phyloP scores from a whole-genome alignment of 35 echinoderm and acorn worm genomes.

The Ophiothrix spiculata region DNA sequence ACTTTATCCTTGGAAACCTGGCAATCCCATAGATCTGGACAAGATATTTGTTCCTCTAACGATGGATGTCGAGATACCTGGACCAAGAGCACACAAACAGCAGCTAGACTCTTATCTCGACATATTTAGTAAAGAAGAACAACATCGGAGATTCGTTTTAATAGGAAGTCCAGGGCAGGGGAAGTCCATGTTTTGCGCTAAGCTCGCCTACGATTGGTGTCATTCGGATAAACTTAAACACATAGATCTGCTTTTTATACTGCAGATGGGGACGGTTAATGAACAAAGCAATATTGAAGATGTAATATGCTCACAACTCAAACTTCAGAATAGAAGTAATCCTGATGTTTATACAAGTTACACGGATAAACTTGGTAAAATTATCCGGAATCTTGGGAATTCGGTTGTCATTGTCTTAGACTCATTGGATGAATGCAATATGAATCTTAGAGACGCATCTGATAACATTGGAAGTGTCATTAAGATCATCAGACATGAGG shows the following conservation, averaged over 20 bases:
- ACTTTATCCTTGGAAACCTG: neutral
- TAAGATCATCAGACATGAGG: neutral
- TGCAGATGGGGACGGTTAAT: neutral
- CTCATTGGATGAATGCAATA: neutral
- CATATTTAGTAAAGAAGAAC: neutral
- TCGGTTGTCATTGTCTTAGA: neutral
- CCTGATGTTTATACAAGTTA: no score
- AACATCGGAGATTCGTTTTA: neutral
- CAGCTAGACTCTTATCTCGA: neutral
- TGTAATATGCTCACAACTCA: neutral
- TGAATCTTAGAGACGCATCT: neutral
- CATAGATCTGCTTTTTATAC: neutral
- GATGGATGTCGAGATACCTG: neutral
- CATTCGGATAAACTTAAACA: neutral
- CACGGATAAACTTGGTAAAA: neutral
- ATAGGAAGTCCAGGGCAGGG: neutral
- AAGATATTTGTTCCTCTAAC: neutral
- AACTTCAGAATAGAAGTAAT: no score
- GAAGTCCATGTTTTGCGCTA: neutral
- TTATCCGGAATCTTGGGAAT: neutral
- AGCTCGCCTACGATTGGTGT: neutral
- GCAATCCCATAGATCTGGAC: neutral
- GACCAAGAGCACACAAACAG: neutral
- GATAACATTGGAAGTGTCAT: neutral
- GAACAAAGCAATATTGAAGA: neutral